A percentile compares a stretch with the other conserved stretches of the same genome.
These are phyloP conservation scores for Platycnemis pennipes DNA, from an alignment of 2,888 invertebrate species.

Conservation along the genomic window DNA sequence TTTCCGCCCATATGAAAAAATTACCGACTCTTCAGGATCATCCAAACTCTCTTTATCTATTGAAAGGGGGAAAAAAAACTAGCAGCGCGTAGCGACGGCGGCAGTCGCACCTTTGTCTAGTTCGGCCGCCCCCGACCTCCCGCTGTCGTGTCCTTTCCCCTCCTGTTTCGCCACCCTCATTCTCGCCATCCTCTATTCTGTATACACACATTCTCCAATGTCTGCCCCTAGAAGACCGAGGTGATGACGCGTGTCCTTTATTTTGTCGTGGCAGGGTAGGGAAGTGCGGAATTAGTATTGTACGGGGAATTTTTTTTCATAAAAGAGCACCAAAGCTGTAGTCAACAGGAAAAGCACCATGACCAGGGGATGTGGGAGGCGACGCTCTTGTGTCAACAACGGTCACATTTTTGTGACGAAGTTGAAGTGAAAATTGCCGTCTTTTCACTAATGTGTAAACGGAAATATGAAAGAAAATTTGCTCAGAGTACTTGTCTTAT, in stretches of 20 bases:
- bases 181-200: not conserved
- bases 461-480: no score
- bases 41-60: not conserved
- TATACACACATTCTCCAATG: not conserved
- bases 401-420: not conserved
- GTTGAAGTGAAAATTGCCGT: not conserved
- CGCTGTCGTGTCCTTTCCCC: slow-evolving; percentile 1
- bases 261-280: not conserved
- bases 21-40: not conserved
- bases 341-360: not conserved
- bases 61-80: not conserved
- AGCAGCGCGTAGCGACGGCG: not conserved
- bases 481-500: no score
- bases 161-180: slow-evolving; percentile 4
- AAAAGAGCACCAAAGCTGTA: not conserved
- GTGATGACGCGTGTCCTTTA: slow-evolving; percentile 36
- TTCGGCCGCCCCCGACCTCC: not conserved
- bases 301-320: not conserved
- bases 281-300: not conserved
- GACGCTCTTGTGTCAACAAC: not conserved
- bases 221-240: not conserved
- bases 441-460: not conserved
- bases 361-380: slow-evolving; percentile 7
- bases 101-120: not conserved
- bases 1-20: slow-evolving; percentile 16